Base-by-base conservation (phyloP, 2,113 vertebrate species). In the Percopsis transmontana region DNA sequence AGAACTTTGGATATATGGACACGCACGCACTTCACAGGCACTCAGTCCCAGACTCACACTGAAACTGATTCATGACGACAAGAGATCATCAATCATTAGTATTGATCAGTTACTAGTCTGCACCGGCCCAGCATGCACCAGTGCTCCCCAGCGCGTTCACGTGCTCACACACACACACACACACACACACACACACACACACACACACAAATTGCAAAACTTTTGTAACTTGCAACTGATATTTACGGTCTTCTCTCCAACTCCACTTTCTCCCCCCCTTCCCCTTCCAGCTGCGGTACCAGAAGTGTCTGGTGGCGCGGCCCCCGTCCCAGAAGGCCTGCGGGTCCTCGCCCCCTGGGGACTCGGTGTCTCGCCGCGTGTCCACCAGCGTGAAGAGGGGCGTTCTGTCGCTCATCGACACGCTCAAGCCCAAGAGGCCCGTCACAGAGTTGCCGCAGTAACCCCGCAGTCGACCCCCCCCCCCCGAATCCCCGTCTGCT, bases 391-490 rank as follows among this genome's bases (percentile, higher is more conserved):
- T 99, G 20, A 99, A 99, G 83, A 88, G 94, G 3, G 96, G 97
- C 44, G 96, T 98, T 69, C 86, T 98, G 57, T 99, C 97, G 27
- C 96, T 99, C 88, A 98, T 99, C 91, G 97, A 98, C 94, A 98
- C 96, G 87, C 94, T 99, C 91, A 99, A 99, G 94, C 97, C 97
- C 93, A 99, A 98, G 87, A 95, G 95, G 58, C 95, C 96, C 0
- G 92, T 97, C 78, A 80, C 94, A 0, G 97, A 99, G 81, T 88
- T 90, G 66, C 95, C 96, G 0, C 96, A 98, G 92, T 93, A 90
- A 86, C 70, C 87, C 87, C 65, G 12, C 53, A 39, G 21, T 11
- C 57, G 15, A 33, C n/a, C 39, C 58, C 47, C 13, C 45, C 16
- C 45, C 15, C 45, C 2, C 47, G 5, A 16, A 11, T 18, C 47